These are phyloP conservation scores for Diplolepis rosae DNA, from an alignment of 2,888 invertebrate genomes.

Conservation along the genomic window DNA sequence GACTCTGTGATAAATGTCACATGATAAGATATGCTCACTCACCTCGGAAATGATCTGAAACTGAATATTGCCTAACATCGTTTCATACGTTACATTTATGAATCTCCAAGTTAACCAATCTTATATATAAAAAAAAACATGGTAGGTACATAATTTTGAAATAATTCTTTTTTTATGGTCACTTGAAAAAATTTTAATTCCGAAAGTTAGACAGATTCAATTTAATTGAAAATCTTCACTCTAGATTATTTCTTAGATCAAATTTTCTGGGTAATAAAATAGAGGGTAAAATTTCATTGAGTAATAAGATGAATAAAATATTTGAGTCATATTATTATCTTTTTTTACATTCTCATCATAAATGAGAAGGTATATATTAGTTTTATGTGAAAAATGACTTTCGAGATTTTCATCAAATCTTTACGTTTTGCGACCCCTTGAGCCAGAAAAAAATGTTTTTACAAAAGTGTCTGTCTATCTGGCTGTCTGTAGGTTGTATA, in stretches of 20 bases:
- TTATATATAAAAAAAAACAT: too few relatives aligned
- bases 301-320: not conserved
- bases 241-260: not conserved
- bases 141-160: too few relatives aligned
- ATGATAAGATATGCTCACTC: conserved; percentile 17
- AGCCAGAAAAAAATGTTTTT: too few relatives aligned
- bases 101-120: not conserved
- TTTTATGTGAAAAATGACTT: too few relatives aligned
- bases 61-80: conserved; percentile 21
- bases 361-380: too few relatives aligned
- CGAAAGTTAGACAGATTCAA: conserved; percentile 13
- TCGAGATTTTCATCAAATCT: too few relatives aligned
- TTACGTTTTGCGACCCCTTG: too few relatives aligned
- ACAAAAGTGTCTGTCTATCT: too few relatives aligned
- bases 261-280: not conserved
- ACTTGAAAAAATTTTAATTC: conserved; percentile 1
- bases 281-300: not conserved
- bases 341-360: too few relatives aligned
- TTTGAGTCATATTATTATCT: too few relatives aligned
- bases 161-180: too few relatives aligned
- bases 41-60: conserved; percentile 26
- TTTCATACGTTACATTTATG: not conserved
- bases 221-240: conserved; percentile 19
- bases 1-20: conserved; percentile 25
- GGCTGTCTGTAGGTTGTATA: too few relatives aligned